Base-by-base conservation (phyloP, 2,797 vertebrate species). In the Oreochromis grahami region DNA sequence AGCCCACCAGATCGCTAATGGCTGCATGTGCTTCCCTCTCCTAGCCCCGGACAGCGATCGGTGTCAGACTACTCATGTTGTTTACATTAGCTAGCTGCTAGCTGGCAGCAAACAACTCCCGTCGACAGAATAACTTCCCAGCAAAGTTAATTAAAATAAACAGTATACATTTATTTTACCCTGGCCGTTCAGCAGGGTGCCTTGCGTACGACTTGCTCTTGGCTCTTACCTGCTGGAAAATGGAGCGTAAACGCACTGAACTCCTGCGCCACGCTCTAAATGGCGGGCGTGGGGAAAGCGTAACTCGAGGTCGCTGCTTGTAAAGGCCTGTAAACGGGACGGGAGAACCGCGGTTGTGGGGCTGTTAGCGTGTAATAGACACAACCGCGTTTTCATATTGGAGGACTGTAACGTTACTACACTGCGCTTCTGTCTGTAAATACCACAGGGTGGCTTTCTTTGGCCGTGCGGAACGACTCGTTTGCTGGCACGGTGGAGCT, bases 41-140 rank as follows among this genome's bases (percentile, higher is more conserved):
- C 78, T 86, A 90, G 78, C 72, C 78, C 51, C 48, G 60, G 68
- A 89, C 70, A 51, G 72, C 45, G 83, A 63, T 86, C 79, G 36
- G 77, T 24, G 85, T 86, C 68, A 77, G 87, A 52, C 87, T 88
- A 5, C 93, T 87, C 86, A 79, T 93, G 94, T 96, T 96, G 95
- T 96, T 96, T 96, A 96, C 95, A 96, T 96, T 95, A 96, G 94
- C 94, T 85, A 90, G 79, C 84, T 72, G 90, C 88, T 93, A 93
- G 80, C 82, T 84, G 81, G 58, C 85, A 84, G 83, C 88, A 41
- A 80, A 7, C 84, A 58, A 5, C 48, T 76, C 19, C 63, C 55
- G 52, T 38, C 81, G 80, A 84, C 51, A 38, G 65, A 87, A 86
- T 82, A 77, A 87, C 17, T 89, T 83, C 3, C 45, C 21, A 4